These are phyloP conservation scores for Peromyscus leucopus DNA, from an alignment of 2,113 vertebrate genomes.

Conservation along the genomic window DNA sequence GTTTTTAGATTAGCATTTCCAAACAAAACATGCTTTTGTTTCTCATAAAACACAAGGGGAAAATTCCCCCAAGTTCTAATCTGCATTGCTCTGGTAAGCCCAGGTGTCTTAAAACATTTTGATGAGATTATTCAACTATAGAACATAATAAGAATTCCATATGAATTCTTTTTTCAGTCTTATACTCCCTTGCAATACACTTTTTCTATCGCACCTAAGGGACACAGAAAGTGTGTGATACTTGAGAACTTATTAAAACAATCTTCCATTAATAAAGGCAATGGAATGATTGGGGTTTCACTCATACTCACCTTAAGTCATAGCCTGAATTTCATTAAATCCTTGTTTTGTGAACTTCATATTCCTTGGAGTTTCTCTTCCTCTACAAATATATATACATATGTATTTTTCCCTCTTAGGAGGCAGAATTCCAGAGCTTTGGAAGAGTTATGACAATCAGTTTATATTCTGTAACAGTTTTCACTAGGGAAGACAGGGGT, in stretches of 20 bases:
- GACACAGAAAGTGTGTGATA: not conserved
- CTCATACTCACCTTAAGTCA: not conserved
- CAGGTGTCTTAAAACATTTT: not conserved
- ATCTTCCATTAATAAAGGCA: not conserved
- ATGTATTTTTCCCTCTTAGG: not conserved
- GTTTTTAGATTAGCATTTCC: not conserved
- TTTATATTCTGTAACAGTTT: not conserved
- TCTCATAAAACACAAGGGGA: not conserved
- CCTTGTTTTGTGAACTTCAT: not conserved
- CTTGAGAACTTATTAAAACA: not conserved
- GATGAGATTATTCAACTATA: not conserved
- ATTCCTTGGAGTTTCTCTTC: not conserved
- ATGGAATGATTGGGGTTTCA: not conserved
- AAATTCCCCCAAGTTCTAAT: not conserved
- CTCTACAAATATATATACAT: not conserved
- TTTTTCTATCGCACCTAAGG: not conserved
- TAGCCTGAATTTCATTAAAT: not conserved
- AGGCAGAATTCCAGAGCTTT: accelerated
- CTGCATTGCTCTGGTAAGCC: not conserved
- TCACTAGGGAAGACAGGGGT: not conserved
- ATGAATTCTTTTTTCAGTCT: not conserved
- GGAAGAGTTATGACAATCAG: not conserved
- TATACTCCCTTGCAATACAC: not conserved
- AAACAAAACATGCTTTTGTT: not conserved
- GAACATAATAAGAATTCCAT: not conserved